These are phyloP conservation scores for Misgurnus anguillicaudatus DNA, from an alignment of 2,113 vertebrate genomes.

Conservation along the genomic window DNA sequence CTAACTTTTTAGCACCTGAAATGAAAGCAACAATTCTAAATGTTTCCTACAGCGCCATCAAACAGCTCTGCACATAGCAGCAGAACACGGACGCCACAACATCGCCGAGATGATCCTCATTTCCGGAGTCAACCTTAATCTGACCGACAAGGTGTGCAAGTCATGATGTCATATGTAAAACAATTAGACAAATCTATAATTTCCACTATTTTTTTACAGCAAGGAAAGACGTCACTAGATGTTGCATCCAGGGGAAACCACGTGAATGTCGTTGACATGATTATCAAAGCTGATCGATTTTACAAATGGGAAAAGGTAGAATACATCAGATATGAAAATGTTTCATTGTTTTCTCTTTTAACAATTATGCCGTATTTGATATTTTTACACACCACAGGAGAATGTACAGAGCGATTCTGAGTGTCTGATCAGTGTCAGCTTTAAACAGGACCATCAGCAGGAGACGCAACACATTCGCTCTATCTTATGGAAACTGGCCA, in stretches of 20 bases:
- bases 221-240: slow-evolving; percentile 85
- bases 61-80: slow-evolving; percentile 83
- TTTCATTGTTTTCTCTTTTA: neutral
- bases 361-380: neutral
- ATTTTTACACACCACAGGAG: slow-evolving; percentile 65
- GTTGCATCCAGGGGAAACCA: slow-evolving; percentile 86
- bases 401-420: slow-evolving; percentile 64
- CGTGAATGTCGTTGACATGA: slow-evolving; percentile 85
- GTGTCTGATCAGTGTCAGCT: slow-evolving; percentile 74
- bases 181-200: neutral
- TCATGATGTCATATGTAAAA: neutral
- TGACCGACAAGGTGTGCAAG: slow-evolving; percentile 79
- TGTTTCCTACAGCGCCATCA: slow-evolving; percentile 80
- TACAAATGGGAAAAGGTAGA: slow-evolving; percentile 84
- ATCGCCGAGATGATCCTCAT: slow-evolving; percentile 86
- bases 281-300: slow-evolving; percentile 89
- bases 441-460: slow-evolving; percentile 83
- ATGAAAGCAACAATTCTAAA: neutral
- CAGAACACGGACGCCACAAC: slow-evolving; percentile 80
- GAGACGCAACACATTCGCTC: slow-evolving; percentile 85
- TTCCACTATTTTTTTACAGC: slow-evolving; percentile 69
- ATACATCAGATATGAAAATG: neutral
- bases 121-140: slow-evolving; percentile 80
- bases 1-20: neutral
- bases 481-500: slow-evolving; percentile 84